A percentile compares a stretch with the other conserved stretches of the same genome.
Evolutionary conservation across 2,797 vertebrate species (phyloP).

Genomic region (Avahi laniger): DNA sequence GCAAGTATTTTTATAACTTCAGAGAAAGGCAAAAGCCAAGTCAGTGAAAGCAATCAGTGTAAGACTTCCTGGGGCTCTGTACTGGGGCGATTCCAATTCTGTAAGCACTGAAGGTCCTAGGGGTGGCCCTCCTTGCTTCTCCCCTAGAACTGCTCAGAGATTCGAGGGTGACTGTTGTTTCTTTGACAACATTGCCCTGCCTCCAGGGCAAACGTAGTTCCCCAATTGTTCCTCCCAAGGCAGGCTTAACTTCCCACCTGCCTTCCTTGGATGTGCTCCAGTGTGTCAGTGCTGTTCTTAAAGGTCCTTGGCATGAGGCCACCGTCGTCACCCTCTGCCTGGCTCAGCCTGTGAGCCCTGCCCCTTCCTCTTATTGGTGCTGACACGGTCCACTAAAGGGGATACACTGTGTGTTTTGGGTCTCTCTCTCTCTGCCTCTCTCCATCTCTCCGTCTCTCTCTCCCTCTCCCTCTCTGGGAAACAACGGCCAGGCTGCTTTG

Average conservation of each 20-base stretch:
- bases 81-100: neutral
- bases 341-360: neutral
- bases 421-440: neutral
- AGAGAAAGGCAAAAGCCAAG: slow-evolving; percentile 32
- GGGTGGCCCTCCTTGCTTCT: neutral
- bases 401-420: neutral
- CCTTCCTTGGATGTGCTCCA: neutral
- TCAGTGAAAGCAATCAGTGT: neutral
- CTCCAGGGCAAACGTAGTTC: neutral
- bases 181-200: neutral
- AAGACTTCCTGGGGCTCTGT: neutral
- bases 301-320: neutral
- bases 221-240: neutral
- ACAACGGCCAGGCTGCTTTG: neutral
- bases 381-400: neutral
- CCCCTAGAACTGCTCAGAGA: neutral
- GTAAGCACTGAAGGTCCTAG: neutral
- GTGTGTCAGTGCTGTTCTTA: neutral
- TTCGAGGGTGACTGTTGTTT: neutral
- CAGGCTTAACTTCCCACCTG: neutral
- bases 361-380: neutral
- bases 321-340: neutral
- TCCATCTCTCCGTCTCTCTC: too few relatives aligned
- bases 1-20: slow-evolving; percentile 52
- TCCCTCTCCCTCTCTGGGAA: neutral